Evolutionary conservation across 1,140 invertebrate species (phyloP), one percentile per base, ranked within the genome.

Genomic region (Reticulitermes speratus): DNA sequence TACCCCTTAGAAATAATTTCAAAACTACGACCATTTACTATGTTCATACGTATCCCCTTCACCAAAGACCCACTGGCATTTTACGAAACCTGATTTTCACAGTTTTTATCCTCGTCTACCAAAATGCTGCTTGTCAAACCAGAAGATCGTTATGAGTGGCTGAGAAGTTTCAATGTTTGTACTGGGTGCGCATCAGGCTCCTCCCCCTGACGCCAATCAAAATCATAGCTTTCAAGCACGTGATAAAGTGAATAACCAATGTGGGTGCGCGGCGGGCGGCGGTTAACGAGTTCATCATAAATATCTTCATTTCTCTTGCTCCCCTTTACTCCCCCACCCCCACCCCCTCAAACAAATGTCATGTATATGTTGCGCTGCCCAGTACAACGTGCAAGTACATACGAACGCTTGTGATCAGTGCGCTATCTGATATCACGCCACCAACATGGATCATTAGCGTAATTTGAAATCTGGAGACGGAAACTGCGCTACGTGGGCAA

Each of bases 211-310:
- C 25, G 65, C 65, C 25, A 75, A 75, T 30, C 65, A 75, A 75
- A 75, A 75, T 75, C 65, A 75, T 30, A 25, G 25, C 65, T 75
- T 30, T 75, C 65, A 30, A 75, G n/a, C 65, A 75, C 65, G 65
- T 75, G 65, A 75, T 75, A 75, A 75, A 75, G 65, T 14, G 65
- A 75, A 14, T 75, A 75, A 75, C 65, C 65, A 75, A 75, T 75
- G 65, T 75, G 65, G 65, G 25, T 75, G 65, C 65, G 65, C 65
- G 65, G 65, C 65, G n/a, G 65, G 65, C 65, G 65, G 25, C 65
- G n/a, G 65, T 75, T 75, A 75, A 75, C 65, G n/a, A 75, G 65
- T 75, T 75, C 65, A 75, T 75, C 65, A 75, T 75, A 75, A 75
- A 8, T 75, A 30, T 75, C 65, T 75, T 75, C 65, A 75, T 75